phyloP scores from a whole-genome alignment of 2,113 vertebrate species.

The Mastomys natalensis region DNA sequence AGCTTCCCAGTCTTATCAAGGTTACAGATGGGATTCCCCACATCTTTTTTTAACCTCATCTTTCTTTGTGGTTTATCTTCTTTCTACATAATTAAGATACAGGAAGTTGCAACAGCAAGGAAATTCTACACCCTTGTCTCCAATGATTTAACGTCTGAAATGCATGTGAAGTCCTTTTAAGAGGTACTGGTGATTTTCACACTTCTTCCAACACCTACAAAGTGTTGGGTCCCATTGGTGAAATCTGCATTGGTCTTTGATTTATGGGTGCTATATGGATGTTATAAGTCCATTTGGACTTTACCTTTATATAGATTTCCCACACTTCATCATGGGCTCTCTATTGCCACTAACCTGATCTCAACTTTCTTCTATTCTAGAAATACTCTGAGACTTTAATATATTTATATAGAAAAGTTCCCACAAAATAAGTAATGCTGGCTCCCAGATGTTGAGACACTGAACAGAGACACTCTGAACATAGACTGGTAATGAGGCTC shows the following conservation, averaged over 20 bases:
- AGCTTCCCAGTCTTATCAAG: background rate
- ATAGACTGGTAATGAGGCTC: background rate
- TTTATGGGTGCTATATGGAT: slow-evolving; percentile 1
- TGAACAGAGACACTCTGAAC: background rate
- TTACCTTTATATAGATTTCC: background rate
- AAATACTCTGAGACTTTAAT: slow-evolving; percentile 53
- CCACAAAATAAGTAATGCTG: background rate
- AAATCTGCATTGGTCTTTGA: slow-evolving; percentile 20
- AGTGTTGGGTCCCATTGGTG: background rate
- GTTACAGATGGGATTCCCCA: background rate
- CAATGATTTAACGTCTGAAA: slow-evolving; percentile 38
- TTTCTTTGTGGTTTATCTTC: slow-evolving; percentile 14
- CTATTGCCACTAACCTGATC: background rate
- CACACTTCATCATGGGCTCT: background rate
- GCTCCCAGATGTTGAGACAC: slow-evolving; percentile 24
- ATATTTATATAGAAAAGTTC: slow-evolving; percentile 27
- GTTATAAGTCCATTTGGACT: background rate
- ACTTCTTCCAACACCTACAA: slow-evolving; percentile 11
- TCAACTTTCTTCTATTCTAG: slow-evolving; percentile 2
- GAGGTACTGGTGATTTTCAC: slow-evolving; percentile 54
- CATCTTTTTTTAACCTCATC: background rate
- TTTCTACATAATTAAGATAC: slow-evolving; percentile 15
- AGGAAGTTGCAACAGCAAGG: background rate
- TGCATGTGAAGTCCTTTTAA: slow-evolving; percentile 62
- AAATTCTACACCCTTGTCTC: slow-evolving; percentile 18